Base-by-base conservation (phyloP, 2,797 vertebrate genomes). In the Chromobotia macracanthus region DNA sequence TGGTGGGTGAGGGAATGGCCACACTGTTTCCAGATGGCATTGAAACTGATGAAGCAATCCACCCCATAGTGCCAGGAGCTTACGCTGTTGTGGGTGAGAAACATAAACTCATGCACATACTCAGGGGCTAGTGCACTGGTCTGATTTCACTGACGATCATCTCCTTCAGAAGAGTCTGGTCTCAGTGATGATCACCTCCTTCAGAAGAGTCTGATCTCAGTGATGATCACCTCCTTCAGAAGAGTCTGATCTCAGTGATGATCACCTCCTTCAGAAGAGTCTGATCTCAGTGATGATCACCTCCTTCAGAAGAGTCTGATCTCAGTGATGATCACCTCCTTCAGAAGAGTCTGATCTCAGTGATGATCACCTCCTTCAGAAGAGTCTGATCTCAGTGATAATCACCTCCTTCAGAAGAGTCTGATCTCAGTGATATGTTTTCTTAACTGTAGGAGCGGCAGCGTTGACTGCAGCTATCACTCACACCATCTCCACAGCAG, bases 11-110 rank as follows among this genome's bases (percentile, higher is more conserved):
- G 86, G 96, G 96, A 89, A 98, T 99, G 97, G 97, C 97, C 0
- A 96, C 96, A 83, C 97, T 96, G 97, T 98, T 99, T 88, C 97
- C 97, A 0, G 97, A 99, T 0, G 97, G 97, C 71, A 97, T 99
- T 85, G 93, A 97, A 90, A 91, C 95, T 0, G 94, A 99, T 71
- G 94, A 95, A 75, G 95, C 92, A 84, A 95, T 92, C 84, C 98
- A 98, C 85, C 91, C 95, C 83, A 98, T 99, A 15, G 96, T 98
- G 77, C 97, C 97, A 0, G 97, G 97, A 80, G 96, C 95, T 75
- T 99, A 98, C 13, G 97, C 97, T 0, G 96, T 99, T 31, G 97
- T 98, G 73, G 97, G 97, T 99, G 90, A 92, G 82, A 38, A 0
- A n/a, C 56, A 38, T 25, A n/a, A n/a, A n/a, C n/a, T n/a, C n/a